Evolutionary conservation across 2,113 vertebrate genomes (phyloP).

Genomic region (Equus przewalskii): DNA sequence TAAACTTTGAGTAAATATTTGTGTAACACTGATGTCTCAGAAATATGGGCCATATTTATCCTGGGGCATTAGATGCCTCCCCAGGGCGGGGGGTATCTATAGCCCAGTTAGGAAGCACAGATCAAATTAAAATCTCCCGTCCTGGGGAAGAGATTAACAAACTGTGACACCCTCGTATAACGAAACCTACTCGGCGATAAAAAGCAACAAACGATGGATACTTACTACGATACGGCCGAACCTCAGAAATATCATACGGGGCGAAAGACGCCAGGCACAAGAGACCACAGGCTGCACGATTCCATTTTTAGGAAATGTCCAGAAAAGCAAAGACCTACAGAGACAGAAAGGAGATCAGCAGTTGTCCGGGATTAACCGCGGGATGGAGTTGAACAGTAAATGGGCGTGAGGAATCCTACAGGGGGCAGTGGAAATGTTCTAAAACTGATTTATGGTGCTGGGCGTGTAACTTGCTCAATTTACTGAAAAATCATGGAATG

Average conservation of each 20-base stretch:
- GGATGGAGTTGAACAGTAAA: accelerated
- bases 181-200: not conserved
- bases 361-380: too few relatives aligned
- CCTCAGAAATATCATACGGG: not conserved
- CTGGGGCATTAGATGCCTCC: not conserved
- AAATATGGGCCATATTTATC: not conserved
- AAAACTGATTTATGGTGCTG: not conserved
- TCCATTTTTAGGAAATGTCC: not conserved
- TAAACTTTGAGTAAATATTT: not conserved
- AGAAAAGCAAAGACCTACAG: not conserved
- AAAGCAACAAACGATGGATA: not conserved
- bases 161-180: accelerated
- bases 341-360: not conserved
- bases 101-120: not conserved
- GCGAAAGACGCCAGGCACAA: not conserved
- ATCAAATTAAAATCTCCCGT: not conserved
- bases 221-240: accelerated
- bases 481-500: not conserved
- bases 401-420: accelerated
- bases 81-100: accelerated
- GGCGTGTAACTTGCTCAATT: not conserved
- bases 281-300: not conserved
- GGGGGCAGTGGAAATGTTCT: accelerated
- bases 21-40: not conserved
- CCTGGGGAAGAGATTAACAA: not conserved